Evolutionary conservation across 2,113 vertebrate species (phyloP), one percentile per base, ranked within the genome.

Genomic region (Mastomys natalensis): DNA sequence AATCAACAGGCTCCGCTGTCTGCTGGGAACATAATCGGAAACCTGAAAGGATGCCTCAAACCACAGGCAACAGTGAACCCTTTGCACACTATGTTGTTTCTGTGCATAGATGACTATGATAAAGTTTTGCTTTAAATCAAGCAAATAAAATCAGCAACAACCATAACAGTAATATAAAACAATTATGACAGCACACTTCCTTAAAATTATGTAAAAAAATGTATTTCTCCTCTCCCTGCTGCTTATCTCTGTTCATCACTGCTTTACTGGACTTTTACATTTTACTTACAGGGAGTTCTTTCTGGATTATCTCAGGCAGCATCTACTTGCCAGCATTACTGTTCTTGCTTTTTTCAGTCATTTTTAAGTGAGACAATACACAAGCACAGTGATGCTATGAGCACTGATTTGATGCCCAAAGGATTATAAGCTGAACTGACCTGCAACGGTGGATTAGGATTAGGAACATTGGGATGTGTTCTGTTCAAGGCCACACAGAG

Each of bases 371-470:
- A 72, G 45, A 43, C 21, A 17, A 51, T 3, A 5, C 10, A 24
- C 34, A 81, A 51, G 7, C 40, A 22, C 64, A 10, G 10, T 11
- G 24, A 19, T 19, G 12, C 64, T 89, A 13, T 31, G 7, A 40
- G 1, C 34, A 16, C 3, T 19, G 21, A 24, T 62, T 12, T 6
- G 53, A 60, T 22, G 48, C 26, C 31, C 26, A 40, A 22, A 22
- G 51, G 5, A 16, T 37, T 34, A 10, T 53, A 31, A 29, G 5
- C 37, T 22, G n/a, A n/a, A 66, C 2, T 64, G 19, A n/a, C 26
- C 4, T 7, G 31, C 3, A 34, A 19, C 0, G 31, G 34, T 37
- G 12, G 1, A 0, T 80, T 37, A 51, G 11, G 1, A 51, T 51
- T 51, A 51, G 51, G 51, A 51, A 11, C 51, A 51, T 51, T 51